A percentile compares a stretch with the other conserved stretches of the same genome.
Evolutionary conservation across 2,888 invertebrate species (phyloP).

Genomic region (Caenorhabditis wallacei): DNA sequence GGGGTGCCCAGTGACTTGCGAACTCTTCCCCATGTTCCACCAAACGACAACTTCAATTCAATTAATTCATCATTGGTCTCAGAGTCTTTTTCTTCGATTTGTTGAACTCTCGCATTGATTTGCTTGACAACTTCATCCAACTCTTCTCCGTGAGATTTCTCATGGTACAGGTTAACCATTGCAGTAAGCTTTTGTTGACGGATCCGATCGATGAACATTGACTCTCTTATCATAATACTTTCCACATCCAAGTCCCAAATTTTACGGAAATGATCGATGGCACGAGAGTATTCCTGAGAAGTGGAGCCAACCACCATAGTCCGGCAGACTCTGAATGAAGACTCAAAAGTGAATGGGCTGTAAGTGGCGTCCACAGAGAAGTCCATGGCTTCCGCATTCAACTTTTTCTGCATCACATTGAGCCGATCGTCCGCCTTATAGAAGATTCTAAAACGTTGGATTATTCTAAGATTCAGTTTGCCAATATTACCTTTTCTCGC

Average conservation of each 20-base stretch:
- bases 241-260: background rate
- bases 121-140: background rate
- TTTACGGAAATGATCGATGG: background rate
- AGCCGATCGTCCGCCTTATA: too few species aligned
- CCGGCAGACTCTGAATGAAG: background rate
- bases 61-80: too few species aligned
- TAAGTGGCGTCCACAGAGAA: background rate
- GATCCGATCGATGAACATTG: background rate
- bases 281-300: background rate
- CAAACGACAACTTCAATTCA: too few species aligned
- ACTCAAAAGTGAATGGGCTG: background rate
- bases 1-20: too few species aligned
- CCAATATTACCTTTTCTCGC: too few species aligned
- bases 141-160: background rate
- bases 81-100: too few species aligned
- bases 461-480: too few species aligned
- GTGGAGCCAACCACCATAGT: too few species aligned
- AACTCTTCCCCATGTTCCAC: too few species aligned
- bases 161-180: background rate
- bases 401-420: too few species aligned
- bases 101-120: background rate
- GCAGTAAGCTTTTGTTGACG: constrained; percentile 10
- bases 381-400: too few species aligned
- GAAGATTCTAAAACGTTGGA: too few species aligned
- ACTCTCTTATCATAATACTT: background rate